Evolutionary conservation across 1,140 invertebrate genomes (phyloP).

Genomic region (Eupristina koningsbergeri): DNA sequence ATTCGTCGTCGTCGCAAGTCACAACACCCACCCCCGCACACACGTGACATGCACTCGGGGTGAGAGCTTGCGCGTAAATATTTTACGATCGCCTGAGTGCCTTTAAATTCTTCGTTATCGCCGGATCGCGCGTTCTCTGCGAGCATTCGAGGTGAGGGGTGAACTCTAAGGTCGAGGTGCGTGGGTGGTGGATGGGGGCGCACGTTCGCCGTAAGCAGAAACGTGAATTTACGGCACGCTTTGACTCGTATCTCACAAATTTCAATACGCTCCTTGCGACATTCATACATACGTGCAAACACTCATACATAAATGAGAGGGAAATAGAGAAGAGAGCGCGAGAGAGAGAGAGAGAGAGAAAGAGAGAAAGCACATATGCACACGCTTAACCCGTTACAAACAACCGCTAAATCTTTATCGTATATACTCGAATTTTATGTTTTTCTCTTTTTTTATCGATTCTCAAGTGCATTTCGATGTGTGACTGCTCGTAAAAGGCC

Average conservation of each 20-base stretch:
- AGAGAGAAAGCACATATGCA: too few relatives aligned
- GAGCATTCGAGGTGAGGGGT: constrained; percentile 8
- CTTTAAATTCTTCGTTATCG: constrained; percentile 49
- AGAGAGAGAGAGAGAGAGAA: too few relatives aligned
- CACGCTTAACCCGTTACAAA: neutral
- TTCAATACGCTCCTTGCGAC: constrained; percentile 33
- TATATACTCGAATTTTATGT: constrained; percentile 13
- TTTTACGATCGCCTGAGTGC: constrained; percentile 47
- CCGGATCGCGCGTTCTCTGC: neutral
- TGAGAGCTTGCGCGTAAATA: constrained; percentile 35
- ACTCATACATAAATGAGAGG: too few relatives aligned
- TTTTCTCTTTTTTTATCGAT: neutral
- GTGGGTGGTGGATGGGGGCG: too few relatives aligned
- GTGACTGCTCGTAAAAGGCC: neutral
- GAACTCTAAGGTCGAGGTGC: neutral
- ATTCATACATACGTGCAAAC: neutral
- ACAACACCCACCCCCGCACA: too few relatives aligned
- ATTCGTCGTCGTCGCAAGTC: neutral
- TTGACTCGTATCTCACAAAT: constrained; percentile 20
- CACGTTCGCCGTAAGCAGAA: constrained; percentile 7
- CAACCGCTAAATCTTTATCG: constrained; percentile 12
- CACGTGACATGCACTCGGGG: neutral
- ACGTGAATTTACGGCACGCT: constrained; percentile 26
- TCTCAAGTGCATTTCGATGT: neutral
- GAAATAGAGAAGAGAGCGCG: too few relatives aligned